Evolutionary conservation across 2,797 vertebrate species (phyloP), one percentile per base, ranked within the genome.

Genomic region (Paramormyrops hopkinsi): DNA sequence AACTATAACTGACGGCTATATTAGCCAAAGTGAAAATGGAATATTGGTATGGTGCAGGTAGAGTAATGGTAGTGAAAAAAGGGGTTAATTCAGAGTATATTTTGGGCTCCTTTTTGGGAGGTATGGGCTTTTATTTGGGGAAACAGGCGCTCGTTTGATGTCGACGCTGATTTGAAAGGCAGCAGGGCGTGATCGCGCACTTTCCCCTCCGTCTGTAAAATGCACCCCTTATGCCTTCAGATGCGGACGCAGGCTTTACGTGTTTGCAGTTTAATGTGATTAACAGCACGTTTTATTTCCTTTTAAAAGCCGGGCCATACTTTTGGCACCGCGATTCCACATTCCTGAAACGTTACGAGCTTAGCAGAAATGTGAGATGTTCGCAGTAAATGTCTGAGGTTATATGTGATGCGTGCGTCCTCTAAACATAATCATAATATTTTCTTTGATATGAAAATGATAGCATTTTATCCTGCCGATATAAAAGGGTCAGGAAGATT

Each of bases 241-340:
- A 92, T 89, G 91, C 83, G 84, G 91, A 19, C 33, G 90, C 91
- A 92, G 83, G 88, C 90, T 91, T 89, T 93, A 93, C 91, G 92
- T 91, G 90, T 88, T 88, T 90, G 86, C 62, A 73, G 92, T 94
- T 93, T 92, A 93, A 92, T 94, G 88, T 94, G 94, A 94, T 92
- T 93, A 94, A 93, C 90, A 87, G 90, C 91, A 92, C 92, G 46
- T 94, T 95, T 95, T 93, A 95, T 94, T 94, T 94, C 88, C 59
- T 93, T 91, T 88, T 94, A 92, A 94, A 96, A 93, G 93, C 94
- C 92, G 89, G 89, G 90, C 91, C 90, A 90, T 92, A 91, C 93
- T 95, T 29, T 94, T 93, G 91, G 90, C 91, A 90, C 86, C 85
- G 88, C 37, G 89, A 90, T 91, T 56, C 62, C 86, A 86, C 87